Conservation (phyloP, 2,888 invertebrate genomes). For the Loripinus fragilis region DNA sequence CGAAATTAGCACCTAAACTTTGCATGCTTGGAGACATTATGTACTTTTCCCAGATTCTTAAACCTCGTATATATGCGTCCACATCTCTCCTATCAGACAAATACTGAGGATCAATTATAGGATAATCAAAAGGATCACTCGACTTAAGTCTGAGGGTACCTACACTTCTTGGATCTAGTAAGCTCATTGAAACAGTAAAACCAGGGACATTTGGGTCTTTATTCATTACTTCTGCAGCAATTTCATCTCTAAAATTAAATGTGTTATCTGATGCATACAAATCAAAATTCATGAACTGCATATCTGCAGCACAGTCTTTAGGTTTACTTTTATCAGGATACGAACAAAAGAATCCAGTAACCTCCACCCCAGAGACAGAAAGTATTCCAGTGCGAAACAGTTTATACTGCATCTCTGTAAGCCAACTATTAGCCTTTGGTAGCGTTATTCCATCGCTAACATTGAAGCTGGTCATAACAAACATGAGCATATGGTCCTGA, state of each 20-base stretch:
- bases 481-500: constrained; percentile 43
- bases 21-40: constrained; percentile 45
- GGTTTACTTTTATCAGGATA: background rate
- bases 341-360: constrained; percentile 45
- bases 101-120: constrained; percentile 34
- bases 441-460: constrained; percentile 36
- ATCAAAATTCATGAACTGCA: constrained; percentile 44
- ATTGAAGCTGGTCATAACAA: constrained; percentile 32
- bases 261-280: constrained; percentile 26
- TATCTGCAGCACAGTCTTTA: constrained; percentile 46
- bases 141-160: constrained; percentile 20
- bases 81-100: constrained; percentile 24
- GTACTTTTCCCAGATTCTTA: constrained; percentile 26
- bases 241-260: constrained; percentile 31
- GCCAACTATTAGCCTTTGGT: constrained; percentile 36
- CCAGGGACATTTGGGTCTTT: constrained; percentile 6
- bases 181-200: constrained; percentile 1
- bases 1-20: constrained; percentile 41
- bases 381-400: constrained; percentile 42
- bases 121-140: constrained; percentile 38
- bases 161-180: constrained; percentile 8
- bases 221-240: constrained; percentile 34
- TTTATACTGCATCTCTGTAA: constrained; percentile 36
- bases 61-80: constrained; percentile 12
- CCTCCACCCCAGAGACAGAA: constrained; percentile 42